These are phyloP conservation scores for Octonoba sinensis DNA, from an alignment of 2,888 invertebrate species.

Conservation along the genomic window DNA sequence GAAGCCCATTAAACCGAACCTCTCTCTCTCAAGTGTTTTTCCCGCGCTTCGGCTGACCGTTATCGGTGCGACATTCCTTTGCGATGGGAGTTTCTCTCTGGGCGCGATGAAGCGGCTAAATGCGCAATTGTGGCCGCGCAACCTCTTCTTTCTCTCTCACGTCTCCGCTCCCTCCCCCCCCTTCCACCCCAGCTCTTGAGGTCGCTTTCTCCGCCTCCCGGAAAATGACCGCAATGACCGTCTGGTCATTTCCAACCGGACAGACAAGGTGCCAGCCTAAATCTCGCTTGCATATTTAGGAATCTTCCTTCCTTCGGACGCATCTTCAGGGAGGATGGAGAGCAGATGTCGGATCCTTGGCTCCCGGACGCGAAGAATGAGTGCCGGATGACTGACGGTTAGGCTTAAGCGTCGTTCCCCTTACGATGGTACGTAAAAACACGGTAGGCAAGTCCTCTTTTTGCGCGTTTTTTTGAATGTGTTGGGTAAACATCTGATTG, in stretches of 20 bases:
- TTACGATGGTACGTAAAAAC: no score
- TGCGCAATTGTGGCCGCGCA: constrained; percentile 53
- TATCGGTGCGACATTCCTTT: no score
- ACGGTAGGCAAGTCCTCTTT: background rate
- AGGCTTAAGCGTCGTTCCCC: constrained; percentile 1
- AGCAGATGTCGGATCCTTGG: background rate
- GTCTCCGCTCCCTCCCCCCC: constrained; percentile 9
- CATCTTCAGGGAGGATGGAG: constrained; percentile 38
- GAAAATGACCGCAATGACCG: constrained; percentile 62
- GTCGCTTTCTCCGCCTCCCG: constrained; percentile 23
- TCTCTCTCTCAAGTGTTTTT: no score
- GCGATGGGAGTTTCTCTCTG: no score
- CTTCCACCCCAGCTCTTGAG: constrained; percentile 6
- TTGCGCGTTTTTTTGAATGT: no score
- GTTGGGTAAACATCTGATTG: no score
- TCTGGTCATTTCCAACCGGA: constrained; percentile 61
- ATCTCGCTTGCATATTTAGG: constrained; percentile 45
- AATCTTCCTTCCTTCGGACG: constrained; percentile 28
- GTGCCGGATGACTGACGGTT: constrained; percentile 1
- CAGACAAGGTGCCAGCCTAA: constrained; percentile 44
- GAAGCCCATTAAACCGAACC: no score
- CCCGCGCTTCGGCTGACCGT: no score
- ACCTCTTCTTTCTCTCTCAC: constrained; percentile 16
- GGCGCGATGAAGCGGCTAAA: constrained; percentile 40
- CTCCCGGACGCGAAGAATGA: background rate